Conservation (phyloP, 1,140 invertebrate genomes). For the Apis dorsata region DNA sequence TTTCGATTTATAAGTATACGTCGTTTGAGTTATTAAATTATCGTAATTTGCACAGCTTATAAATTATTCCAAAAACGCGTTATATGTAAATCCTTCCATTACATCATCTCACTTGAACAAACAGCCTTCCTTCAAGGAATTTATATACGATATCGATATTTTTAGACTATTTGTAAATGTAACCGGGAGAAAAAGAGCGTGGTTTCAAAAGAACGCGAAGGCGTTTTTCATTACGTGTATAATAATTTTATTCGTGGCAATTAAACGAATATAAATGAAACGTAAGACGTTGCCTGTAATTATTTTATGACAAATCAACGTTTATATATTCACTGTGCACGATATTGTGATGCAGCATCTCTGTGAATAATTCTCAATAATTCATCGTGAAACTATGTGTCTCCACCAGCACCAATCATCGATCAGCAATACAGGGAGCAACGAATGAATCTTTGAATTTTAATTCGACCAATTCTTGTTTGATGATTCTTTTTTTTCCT, state of each 20-base stretch:
- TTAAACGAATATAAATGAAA: constrained; percentile 2
- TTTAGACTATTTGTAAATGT: constrained; percentile 11
- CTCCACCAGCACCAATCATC: constrained; percentile 6
- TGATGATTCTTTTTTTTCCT: constrained; percentile 9
- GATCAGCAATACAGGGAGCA: neutral
- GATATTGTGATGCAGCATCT: constrained; percentile 42
- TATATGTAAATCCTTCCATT: constrained; percentile 5
- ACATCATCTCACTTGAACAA: constrained; percentile 22
- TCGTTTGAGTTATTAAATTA: neutral
- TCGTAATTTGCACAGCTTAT: neutral
- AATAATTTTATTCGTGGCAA: neutral
- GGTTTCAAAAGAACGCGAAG: neutral
- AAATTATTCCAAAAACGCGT: constrained; percentile 1
- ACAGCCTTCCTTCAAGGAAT: constrained; percentile 1
- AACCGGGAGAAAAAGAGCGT: neutral
- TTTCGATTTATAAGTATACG: neutral
- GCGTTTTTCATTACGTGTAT: neutral
- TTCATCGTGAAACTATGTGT: constrained; percentile 16
- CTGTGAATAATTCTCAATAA: constrained; percentile 51
- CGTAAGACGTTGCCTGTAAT: too few species aligned
- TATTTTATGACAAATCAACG: neutral
- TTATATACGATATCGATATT: constrained; percentile 26
- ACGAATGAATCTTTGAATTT: constrained; percentile 32
- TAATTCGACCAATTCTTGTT: constrained; percentile 16
- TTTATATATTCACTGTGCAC: constrained; percentile 56